These are phyloP conservation scores for Aplocera efformata DNA, from an alignment of 2,888 invertebrate genomes.

Conservation along the genomic window DNA sequence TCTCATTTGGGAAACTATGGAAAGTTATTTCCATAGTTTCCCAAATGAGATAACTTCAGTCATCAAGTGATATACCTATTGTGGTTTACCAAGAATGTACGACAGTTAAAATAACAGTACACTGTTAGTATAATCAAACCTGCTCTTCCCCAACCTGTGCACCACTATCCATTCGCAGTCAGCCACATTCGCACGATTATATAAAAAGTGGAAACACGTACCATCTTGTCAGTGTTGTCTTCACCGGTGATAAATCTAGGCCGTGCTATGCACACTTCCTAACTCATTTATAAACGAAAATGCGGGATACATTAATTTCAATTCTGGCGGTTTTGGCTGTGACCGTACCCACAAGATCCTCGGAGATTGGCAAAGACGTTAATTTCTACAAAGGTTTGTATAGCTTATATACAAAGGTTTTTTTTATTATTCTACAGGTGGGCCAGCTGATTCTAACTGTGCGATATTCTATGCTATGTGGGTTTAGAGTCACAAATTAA, in stretches of 20 bases:
- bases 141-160: slow-evolving; percentile 13
- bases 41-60: too few relatives aligned
- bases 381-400: slow-evolving; percentile 69
- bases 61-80: too few relatives aligned
- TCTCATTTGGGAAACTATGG: too few relatives aligned
- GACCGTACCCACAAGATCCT: slow-evolving; percentile 41
- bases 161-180: slow-evolving; percentile 7
- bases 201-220: slow-evolving; percentile 49
- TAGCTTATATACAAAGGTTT: not conserved
- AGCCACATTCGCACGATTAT: slow-evolving; percentile 32
- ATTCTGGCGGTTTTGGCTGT: slow-evolving; percentile 52
- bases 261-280: slow-evolving; percentile 33
- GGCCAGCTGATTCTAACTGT: too few relatives aligned
- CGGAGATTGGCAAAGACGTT: slow-evolving; percentile 62
- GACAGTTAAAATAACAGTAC: too few relatives aligned
- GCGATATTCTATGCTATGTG: too few relatives aligned
- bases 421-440: not conserved
- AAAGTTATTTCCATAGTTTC: too few relatives aligned
- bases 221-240: slow-evolving; percentile 25
- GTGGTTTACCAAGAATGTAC: too few relatives aligned
- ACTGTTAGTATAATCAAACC: slow-evolving; percentile 28
- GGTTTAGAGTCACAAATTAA: too few relatives aligned
- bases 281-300: slow-evolving; percentile 50
- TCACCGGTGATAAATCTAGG: slow-evolving; percentile 19
- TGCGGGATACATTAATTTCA: slow-evolving; percentile 63